These are phyloP conservation scores for Cryptophagus acutangulus DNA, from an alignment of 2,888 invertebrate genomes.

Conservation along the genomic window DNA sequence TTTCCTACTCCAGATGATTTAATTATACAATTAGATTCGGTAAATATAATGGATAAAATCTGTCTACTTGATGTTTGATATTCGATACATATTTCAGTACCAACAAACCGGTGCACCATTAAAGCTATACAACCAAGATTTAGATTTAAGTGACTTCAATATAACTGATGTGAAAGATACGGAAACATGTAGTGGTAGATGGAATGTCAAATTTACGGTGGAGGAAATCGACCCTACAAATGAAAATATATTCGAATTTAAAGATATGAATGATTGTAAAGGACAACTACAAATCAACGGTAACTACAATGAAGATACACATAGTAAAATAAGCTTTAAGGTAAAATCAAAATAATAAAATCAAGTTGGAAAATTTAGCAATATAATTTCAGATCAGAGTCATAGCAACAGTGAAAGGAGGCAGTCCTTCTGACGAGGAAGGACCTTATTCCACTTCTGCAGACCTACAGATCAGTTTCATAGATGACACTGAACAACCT, in stretches of 20 bases:
- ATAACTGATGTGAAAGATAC: slow-evolving; percentile 52
- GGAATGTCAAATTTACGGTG: slow-evolving; percentile 51
- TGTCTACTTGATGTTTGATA: slow-evolving; percentile 17
- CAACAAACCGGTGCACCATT: slow-evolving; percentile 27
- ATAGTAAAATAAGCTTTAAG: background rate
- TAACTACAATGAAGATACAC: slow-evolving; percentile 12
- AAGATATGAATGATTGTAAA: slow-evolving; percentile 13
- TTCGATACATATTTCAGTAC: too few relatives aligned
- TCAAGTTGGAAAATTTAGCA: background rate
- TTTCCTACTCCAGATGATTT: slow-evolving; percentile 46
- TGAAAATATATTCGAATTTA: too few relatives aligned
- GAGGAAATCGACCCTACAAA: slow-evolving; percentile 28
- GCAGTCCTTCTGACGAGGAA: slow-evolving; percentile 13
- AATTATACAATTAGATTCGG: slow-evolving; percentile 48
- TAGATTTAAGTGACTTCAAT: too few relatives aligned
- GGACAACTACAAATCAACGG: slow-evolving; percentile 26
- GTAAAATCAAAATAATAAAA: background rate
- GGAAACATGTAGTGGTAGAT: slow-evolving; percentile 48
- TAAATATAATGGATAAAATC: slow-evolving; percentile 26
- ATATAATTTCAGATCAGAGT: slow-evolving; percentile 19
- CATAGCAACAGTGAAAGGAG: slow-evolving; percentile 19
- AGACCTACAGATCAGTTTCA: slow-evolving; percentile 20
- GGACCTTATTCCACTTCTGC: slow-evolving; percentile 15
- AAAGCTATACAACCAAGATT: slow-evolving; percentile 40
- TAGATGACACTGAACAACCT: slow-evolving; percentile 22